phyloP scores from a whole-genome alignment of 2,888 invertebrate genomes.

The Caenorhabditis sp. region DNA sequence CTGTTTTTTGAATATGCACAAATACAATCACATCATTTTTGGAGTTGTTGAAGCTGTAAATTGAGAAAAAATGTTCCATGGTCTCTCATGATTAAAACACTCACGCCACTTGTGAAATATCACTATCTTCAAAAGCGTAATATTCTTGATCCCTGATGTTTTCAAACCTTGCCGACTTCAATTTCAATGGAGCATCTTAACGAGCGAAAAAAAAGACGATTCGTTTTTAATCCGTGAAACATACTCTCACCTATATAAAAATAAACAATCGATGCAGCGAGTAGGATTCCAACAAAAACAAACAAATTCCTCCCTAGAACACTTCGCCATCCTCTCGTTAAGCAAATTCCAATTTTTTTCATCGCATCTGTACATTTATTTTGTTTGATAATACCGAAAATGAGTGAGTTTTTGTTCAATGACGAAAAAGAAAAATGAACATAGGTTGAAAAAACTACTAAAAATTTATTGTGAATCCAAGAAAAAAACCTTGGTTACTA shows the following conservation, averaged over 20 bases:
- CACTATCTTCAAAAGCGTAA: slow-evolving; percentile 12
- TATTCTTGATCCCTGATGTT: slow-evolving; percentile 2
- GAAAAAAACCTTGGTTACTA: no score
- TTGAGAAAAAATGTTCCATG: no score
- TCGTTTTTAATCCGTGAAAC: slow-evolving; percentile 18
- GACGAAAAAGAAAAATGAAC: no score
- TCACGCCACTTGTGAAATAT: background rate
- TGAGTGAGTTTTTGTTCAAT: no score
- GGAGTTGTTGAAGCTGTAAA: slow-evolving; percentile 68
- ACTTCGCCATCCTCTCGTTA: slow-evolving; percentile 34
- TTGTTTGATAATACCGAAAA: background rate
- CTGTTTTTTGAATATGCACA: slow-evolving; percentile 98
- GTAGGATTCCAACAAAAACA: slow-evolving; percentile 41
- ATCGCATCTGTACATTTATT: slow-evolving; percentile 28
- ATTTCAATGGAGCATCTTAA: slow-evolving; percentile 28
- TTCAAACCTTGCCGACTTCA: slow-evolving; percentile 1
- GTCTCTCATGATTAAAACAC: no score
- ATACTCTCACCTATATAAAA: slow-evolving; percentile 40
- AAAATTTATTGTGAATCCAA: no score
- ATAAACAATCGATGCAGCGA: slow-evolving; percentile 43
- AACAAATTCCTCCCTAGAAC: slow-evolving; percentile 36
- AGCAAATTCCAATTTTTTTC: slow-evolving; percentile 38
- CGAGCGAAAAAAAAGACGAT: slow-evolving; percentile 4
- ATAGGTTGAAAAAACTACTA: no score
- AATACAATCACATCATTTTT: slow-evolving; percentile 93